These are phyloP conservation scores for Tolmerus cingulatus DNA, from an alignment of 2,888 invertebrate species.

Conservation along the genomic window DNA sequence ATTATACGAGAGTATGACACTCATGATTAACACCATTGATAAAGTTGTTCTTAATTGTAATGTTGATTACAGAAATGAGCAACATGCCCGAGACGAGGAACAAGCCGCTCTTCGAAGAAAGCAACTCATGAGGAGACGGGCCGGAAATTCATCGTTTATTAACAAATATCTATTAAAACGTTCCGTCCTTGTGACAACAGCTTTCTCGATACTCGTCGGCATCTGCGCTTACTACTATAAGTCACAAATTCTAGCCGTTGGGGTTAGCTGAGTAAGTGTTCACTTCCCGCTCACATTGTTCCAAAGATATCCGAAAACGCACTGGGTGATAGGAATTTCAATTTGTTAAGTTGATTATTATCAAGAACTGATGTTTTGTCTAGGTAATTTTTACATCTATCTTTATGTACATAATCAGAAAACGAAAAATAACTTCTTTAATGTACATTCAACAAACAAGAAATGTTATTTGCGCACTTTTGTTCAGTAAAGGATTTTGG, in stretches of 20 bases:
- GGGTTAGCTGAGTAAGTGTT: slow-evolving; percentile 60
- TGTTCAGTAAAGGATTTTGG: background rate
- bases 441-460: background rate
- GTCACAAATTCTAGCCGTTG: slow-evolving; percentile 59
- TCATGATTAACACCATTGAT: slow-evolving; percentile 2
- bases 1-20: slow-evolving; percentile 73
- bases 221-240: slow-evolving; percentile 63
- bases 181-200: slow-evolving; percentile 61
- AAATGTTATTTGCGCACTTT: background rate
- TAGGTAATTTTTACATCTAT: background rate
- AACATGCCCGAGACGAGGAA: slow-evolving; percentile 69
- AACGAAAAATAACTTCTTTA: background rate
- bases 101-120: slow-evolving; percentile 62
- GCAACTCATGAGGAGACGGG: slow-evolving; percentile 56
- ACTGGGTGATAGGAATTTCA: slow-evolving; percentile 45
- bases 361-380: background rate
- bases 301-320: slow-evolving; percentile 47
- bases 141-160: slow-evolving; percentile 52
- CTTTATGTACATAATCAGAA: background rate
- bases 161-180: slow-evolving; percentile 55
- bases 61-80: slow-evolving; percentile 66
- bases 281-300: slow-evolving; percentile 47
- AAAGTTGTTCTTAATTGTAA: background rate
- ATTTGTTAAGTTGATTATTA: slow-evolving; percentile 39
- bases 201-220: slow-evolving; percentile 62